These are phyloP conservation scores for Macquaria ambigua DNA, from an alignment of 2,113 vertebrate species.

Conservation along the genomic window DNA sequence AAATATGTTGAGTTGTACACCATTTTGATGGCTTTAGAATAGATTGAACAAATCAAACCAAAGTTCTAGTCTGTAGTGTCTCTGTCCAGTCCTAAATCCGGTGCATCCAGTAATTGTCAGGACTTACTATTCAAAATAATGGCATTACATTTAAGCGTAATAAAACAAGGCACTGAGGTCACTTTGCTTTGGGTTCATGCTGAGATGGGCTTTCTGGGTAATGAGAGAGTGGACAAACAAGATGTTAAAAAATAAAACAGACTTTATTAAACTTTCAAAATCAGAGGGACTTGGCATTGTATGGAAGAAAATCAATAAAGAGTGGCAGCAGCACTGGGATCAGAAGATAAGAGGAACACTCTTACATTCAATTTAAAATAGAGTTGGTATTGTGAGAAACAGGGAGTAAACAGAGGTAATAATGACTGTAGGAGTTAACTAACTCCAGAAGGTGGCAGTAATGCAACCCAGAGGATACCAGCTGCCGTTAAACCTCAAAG, in stretches of 20 bases:
- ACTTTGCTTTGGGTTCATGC: too few species aligned
- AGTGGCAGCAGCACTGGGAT: too few species aligned
- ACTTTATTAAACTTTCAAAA: neutral
- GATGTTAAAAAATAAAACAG: neutral
- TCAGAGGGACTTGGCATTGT: neutral
- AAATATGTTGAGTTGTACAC: too few species aligned
- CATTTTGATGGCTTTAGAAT: too few species aligned
- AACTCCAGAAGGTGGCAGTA: conserved; percentile 5
- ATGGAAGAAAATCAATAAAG: neutral
- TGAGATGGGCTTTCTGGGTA: too few species aligned
- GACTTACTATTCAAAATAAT: neutral
- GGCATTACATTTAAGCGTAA: neutral
- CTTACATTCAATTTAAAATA: neutral
- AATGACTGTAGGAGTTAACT: too few species aligned
- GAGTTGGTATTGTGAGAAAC: neutral
- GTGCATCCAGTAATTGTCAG: neutral
- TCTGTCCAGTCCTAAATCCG: too few species aligned
- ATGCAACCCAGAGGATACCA: neutral
- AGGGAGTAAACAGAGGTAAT: neutral
- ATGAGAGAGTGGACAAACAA: neutral
- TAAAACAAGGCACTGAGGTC: neutral
- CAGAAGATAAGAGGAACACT: neutral
- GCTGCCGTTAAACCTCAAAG: neutral
- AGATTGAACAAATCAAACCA: too few species aligned
- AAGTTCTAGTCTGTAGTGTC: too few species aligned